Base-by-base conservation (phyloP, 2,797 vertebrate species). In the Bufotes viridis region DNA sequence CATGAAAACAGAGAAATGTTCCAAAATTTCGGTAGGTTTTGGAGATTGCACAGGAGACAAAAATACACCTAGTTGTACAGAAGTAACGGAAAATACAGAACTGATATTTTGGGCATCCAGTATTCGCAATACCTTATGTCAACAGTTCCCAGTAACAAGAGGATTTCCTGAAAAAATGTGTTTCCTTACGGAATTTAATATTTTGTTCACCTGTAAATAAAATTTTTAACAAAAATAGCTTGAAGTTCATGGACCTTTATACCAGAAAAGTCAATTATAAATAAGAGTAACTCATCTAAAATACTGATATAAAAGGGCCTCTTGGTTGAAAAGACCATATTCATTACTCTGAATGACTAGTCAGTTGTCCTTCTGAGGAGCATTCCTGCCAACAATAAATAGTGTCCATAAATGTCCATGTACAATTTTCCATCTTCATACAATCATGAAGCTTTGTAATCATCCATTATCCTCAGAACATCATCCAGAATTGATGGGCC, bases 401-500 rank as follows among this genome's bases (percentile, higher is more conserved):
- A 89, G 51, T 82, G 74, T 88, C 42, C 74, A 65, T 86, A 24
- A 51, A 65, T 53, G 42, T 72, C 22, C 70, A 61, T 87, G 4
- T 75, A 87, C 75, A 87, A 24, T 69, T 3, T 20, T 13, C 11
- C 4, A 42, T 61, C 15, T 61, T n/a, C 22, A 4, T 75, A 29
- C 8, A 12, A 20, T 58, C 63, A 55, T 20, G 60, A 89, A 60
- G 78, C 89, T 92, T 95, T 96, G 92, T 96, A 97, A 84, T 94
- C 95, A 91, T 97, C 96, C 96, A 97, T 97, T 92, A 97, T 97
- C 24, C 94, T 92, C 67, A 97, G 92, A 74, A 97, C 94, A 2
- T 97, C 96, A 72, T 97, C 96, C 91, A 97, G 90, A 88, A 97
- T 96, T 86, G 96, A 97, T 0, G 96, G 96, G n/a, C 96, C 96